Evolutionary conservation across 1,140 invertebrate species (phyloP).

Genomic region (Manduca sexta): DNA sequence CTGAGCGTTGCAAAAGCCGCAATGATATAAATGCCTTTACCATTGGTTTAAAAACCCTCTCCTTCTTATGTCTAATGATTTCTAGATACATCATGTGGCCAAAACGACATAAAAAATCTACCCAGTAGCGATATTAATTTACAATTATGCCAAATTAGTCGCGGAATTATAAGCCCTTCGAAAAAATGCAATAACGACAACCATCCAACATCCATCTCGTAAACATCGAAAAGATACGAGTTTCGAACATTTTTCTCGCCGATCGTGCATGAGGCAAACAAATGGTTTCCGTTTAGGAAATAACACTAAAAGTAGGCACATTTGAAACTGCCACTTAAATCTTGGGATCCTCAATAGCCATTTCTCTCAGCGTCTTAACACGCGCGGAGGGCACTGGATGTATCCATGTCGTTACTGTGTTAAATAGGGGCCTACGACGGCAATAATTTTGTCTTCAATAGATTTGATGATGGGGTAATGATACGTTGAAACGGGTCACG

Average conservation of each 20-base stretch:
- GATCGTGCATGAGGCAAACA: conserved; percentile 63
- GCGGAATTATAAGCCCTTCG: no score
- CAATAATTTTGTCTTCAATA: conserved; percentile 1
- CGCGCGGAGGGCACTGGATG: conserved; percentile 23
- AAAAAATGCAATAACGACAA: not conserved
- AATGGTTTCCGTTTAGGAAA: conserved; percentile 70
- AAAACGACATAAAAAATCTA: no score
- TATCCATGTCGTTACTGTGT: conserved; percentile 51
- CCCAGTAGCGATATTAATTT: no score
- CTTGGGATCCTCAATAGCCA: conserved; percentile 66
- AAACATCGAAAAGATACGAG: conserved; percentile 15
- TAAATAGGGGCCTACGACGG: conserved; percentile 34
- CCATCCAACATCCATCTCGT: not conserved
- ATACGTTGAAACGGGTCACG: no score
- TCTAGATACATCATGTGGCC: no score
- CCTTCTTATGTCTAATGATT: no score
- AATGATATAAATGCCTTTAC: no score
- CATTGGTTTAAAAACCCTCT: no score
- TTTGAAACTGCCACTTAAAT: conserved; percentile 71
- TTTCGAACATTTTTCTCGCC: conserved; percentile 56
- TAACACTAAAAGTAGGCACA: conserved; percentile 71
- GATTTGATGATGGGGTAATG: no score
- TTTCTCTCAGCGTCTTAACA: conserved; percentile 64
- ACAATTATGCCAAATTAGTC: no score
- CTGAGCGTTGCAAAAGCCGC: no score